Conservation (phyloP, 2,113 vertebrate genomes). For the Oreochromis tanganicae region DNA sequence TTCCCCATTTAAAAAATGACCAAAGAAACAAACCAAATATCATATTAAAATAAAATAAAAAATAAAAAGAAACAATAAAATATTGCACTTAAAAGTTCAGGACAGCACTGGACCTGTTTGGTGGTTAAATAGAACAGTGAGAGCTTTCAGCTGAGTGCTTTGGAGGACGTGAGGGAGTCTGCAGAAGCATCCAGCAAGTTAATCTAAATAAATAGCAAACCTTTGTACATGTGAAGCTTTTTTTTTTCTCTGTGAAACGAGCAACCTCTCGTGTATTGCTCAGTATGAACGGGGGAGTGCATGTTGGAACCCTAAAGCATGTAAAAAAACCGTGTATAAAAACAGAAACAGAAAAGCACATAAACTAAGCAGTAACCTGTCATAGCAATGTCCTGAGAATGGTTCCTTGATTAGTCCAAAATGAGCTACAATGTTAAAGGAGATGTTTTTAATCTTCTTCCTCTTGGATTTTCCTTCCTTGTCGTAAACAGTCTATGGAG, state of each 20-base stretch:
- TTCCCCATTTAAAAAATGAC: constrained; percentile 49
- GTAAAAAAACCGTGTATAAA: constrained; percentile 37
- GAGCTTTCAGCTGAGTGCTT: constrained; percentile 73
- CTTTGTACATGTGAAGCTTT: constrained; percentile 60
- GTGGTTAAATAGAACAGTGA: constrained; percentile 55
- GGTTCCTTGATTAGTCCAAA: constrained; percentile 59
- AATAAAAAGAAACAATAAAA: constrained; percentile 42
- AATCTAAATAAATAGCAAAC: constrained; percentile 90
- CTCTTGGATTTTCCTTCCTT: constrained; percentile 12
- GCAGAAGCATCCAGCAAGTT: constrained; percentile 73
- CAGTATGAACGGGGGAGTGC: constrained; percentile 58
- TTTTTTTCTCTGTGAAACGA: constrained; percentile 13
- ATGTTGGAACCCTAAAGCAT: constrained; percentile 49
- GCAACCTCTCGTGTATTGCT: constrained; percentile 45
- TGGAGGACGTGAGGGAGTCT: constrained; percentile 44
- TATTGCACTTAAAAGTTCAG: constrained; percentile 91
- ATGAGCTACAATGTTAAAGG: constrained; percentile 64
- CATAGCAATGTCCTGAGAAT: constrained; percentile 74
- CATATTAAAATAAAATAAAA: constrained; percentile 59
- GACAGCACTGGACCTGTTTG: constrained; percentile 71
- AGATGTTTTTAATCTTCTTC: constrained; percentile 30
- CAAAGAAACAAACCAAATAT: constrained; percentile 57
- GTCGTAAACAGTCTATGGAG: constrained; percentile 59
- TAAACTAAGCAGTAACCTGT: constrained; percentile 57
- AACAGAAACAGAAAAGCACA: constrained; percentile 20